Percentiles rank a stretch among this genome's conserved stretches.
Conservation (phyloP, 2,888 invertebrate species). For the Heliconius aoede region DNA sequence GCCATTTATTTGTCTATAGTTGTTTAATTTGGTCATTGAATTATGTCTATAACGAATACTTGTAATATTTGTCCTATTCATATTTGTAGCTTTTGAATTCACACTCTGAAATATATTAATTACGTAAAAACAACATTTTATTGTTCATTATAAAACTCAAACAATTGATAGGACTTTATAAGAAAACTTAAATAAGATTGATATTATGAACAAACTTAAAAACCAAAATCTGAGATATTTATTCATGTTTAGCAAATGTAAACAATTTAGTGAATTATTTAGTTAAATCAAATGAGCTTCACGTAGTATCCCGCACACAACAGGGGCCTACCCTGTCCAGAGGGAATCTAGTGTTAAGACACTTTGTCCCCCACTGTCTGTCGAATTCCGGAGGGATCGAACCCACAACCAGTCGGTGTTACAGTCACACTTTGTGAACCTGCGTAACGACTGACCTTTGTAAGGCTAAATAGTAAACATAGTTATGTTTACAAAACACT, state of each 20-base stretch:
- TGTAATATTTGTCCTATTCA: conserved; percentile 53
- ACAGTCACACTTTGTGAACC: too few species aligned
- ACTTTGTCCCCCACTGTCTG: too few species aligned
- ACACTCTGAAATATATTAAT: conserved; percentile 58
- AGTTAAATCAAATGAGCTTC: too few species aligned
- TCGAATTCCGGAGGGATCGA: too few species aligned
- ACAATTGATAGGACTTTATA: background rate
- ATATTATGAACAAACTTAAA: background rate
- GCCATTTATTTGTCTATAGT: conserved; percentile 54
- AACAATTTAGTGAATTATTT: background rate
- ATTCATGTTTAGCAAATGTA: background rate
- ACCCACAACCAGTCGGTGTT: too few species aligned
- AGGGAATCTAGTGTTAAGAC: too few species aligned
- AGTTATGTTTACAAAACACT: background rate
- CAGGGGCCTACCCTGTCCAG: too few species aligned
- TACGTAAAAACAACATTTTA: background rate
- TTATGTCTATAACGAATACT: conserved; percentile 57
- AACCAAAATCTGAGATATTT: background rate
- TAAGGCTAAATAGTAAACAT: background rate
- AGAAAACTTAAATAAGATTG: background rate
- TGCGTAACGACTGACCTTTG: too few species aligned
- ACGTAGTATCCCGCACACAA: too few species aligned
- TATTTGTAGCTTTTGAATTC: conserved; percentile 61
- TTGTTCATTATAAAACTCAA: background rate
- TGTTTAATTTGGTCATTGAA: conserved; percentile 58